A percentile compares a stretch with the other conserved stretches of the same genome.
phyloP scores from a whole-genome alignment of 2,888 invertebrate species.

The Pristionchus exspectatus region DNA sequence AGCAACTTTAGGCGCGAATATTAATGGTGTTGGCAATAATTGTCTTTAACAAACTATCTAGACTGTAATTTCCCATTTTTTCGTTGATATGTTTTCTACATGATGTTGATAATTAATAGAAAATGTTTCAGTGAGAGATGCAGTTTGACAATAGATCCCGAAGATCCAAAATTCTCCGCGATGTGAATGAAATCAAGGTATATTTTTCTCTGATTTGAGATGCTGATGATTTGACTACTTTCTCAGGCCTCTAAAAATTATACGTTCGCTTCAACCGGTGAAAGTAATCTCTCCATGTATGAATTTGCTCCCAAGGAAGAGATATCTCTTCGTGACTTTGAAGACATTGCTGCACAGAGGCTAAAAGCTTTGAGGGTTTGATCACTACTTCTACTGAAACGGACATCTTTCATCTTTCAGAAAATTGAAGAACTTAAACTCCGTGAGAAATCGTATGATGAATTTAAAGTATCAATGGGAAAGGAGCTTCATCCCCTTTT shows the following conservation, averaged over 20 bases:
- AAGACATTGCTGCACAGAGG: constrained; percentile 71
- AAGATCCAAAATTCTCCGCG: constrained; percentile 36
- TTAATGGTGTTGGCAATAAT: background rate
- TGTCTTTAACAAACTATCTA: too few species aligned
- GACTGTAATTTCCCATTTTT: too few species aligned
- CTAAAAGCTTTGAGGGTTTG: constrained; percentile 66
- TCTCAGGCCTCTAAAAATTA: constrained; percentile 9
- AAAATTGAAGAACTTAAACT: constrained; percentile 54
- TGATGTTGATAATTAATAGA: background rate
- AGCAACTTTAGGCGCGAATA: background rate
- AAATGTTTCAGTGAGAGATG: background rate
- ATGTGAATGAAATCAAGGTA: constrained; percentile 11
- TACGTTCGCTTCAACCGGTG: background rate
- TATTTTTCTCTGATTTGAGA: background rate
- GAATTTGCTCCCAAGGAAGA: constrained; percentile 67
- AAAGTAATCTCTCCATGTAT: constrained; percentile 65
- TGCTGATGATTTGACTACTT: background rate
- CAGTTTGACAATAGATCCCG: constrained; percentile 38
- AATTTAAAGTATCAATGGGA: background rate
- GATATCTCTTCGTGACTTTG: constrained; percentile 73
- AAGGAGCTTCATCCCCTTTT: constrained; percentile 40
- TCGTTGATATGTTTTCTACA: too few species aligned
- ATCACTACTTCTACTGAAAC: background rate
- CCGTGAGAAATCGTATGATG: constrained; percentile 3
- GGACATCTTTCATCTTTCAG: background rate